A percentile compares a stretch with the other conserved stretches of the same genome.
Conservation (phyloP, 1,140 invertebrate genomes). For the Ceratosolen solmsi region DNA sequence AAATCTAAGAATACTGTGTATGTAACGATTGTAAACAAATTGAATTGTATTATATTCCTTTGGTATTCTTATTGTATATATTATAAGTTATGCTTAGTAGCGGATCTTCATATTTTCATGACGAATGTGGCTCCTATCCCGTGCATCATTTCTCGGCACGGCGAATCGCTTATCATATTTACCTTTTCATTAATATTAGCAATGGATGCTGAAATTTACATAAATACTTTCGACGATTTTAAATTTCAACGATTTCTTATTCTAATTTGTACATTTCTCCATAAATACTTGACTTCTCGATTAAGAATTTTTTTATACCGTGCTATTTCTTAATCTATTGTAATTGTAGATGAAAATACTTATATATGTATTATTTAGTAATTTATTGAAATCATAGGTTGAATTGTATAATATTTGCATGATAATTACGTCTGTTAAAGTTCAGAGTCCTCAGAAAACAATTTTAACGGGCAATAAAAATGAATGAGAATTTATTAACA, state of each 20-base stretch:
- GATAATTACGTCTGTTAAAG: neutral
- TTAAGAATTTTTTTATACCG: conserved; percentile 22
- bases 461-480: neutral
- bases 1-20: neutral
- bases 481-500: neutral
- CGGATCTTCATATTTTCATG: neutral
- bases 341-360: conserved; percentile 30
- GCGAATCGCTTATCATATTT: neutral
- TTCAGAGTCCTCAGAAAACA: neutral
- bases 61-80: conserved; percentile 43
- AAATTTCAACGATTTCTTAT: neutral
- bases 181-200: neutral
- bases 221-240: neutral
- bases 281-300: conserved; percentile 37
- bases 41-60: conserved; percentile 47
- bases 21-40: conserved; percentile 4
- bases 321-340: conserved; percentile 4
- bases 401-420: conserved; percentile 18
- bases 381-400: conserved; percentile 44
- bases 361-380: conserved; percentile 47
- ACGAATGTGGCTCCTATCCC: neutral
- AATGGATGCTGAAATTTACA: no score
- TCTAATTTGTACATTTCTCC: neutral
- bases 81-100: conserved; percentile 36
- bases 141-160: neutral